Conservation (phyloP, 2,113 vertebrate species). For the Talpa occidentalis region DNA sequence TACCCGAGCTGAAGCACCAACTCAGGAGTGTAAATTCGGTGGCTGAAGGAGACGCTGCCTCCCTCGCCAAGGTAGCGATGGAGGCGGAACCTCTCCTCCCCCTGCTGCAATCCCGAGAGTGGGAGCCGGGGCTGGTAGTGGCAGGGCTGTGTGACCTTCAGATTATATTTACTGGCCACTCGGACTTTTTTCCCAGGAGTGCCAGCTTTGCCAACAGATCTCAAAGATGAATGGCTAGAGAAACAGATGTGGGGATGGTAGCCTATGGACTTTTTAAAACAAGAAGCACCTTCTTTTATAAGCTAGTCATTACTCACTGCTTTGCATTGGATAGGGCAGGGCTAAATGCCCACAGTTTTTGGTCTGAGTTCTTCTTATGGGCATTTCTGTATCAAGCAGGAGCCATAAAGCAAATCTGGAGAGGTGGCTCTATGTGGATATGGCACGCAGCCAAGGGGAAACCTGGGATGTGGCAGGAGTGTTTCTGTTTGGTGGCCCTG, state of each 20-base stretch:
- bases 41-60: not conserved
- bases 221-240: not conserved
- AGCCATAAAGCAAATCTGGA: not conserved
- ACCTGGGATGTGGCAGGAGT: not conserved
- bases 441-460: not conserved
- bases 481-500: not conserved
- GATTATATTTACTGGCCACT: not conserved
- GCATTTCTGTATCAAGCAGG: constrained; percentile 12
- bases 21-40: not conserved
- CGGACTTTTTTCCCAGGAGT: not conserved
- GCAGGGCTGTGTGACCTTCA: not conserved
- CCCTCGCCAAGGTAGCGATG: fast-evolving
- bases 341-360: not conserved
- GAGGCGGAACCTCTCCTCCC: fast-evolving
- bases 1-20: fast-evolving
- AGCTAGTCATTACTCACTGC: not conserved
- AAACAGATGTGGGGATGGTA: not conserved
- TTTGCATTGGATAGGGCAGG: not conserved
- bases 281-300: constrained; percentile 8
- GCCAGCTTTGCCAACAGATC: constrained; percentile 18
- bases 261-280: not conserved
- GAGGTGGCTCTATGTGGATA: not conserved
- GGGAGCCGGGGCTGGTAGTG: not conserved
- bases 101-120: not conserved
- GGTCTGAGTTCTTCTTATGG: not conserved